Evolutionary conservation across 2,113 vertebrate species (phyloP), one percentile per base, ranked within the genome.

Genomic region (Scytalopus superciliaris): DNA sequence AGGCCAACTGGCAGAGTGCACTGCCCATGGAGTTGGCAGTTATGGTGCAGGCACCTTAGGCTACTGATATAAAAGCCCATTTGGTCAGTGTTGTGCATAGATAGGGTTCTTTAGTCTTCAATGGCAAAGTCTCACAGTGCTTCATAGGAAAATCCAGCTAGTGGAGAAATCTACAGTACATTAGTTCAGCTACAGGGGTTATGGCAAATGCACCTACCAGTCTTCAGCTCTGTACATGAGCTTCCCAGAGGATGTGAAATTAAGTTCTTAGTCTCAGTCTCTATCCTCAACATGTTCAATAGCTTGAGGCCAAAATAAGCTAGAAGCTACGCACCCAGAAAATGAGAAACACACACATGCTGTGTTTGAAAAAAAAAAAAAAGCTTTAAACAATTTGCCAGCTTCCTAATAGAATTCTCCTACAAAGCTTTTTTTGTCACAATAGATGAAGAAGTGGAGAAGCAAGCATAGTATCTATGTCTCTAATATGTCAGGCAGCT

Each of bases 251-350:
- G 89, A 95, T 35, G 37, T 12, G 49, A 78, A 94, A 94, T 94
- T 94, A 96, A 96, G 84, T 87, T 93, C 91, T 89, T 91, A 76
- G 66, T 84, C 52, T 91, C 5, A 0, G 80, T 95, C 89, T 91
- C 91, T 93, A 66, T 89, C 53, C 57, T 93, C 78, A 85, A 89
- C 28, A 11, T 79, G 78, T 75, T 93, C 81, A 89, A 37, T 66
- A 84, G 74, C 78, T 92, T 95, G 53, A 89, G 74, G 84, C 81
- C 89, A 95, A 91, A 95, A 75, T 76, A 91, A 89, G 81, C 84
- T 89, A 89, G 89, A 87, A 96, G 77, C 22, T 91, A 94, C 69
- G 74, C 73, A 95, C 66, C 73, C 94, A 96, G 94, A 95, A 97
- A 96, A 95, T 96, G 91, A 95, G 91, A 84, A 95, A 81, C 53